Conservation (phyloP, 1,140 invertebrate species). For the Caenorhabditis tropicalis region DNA sequence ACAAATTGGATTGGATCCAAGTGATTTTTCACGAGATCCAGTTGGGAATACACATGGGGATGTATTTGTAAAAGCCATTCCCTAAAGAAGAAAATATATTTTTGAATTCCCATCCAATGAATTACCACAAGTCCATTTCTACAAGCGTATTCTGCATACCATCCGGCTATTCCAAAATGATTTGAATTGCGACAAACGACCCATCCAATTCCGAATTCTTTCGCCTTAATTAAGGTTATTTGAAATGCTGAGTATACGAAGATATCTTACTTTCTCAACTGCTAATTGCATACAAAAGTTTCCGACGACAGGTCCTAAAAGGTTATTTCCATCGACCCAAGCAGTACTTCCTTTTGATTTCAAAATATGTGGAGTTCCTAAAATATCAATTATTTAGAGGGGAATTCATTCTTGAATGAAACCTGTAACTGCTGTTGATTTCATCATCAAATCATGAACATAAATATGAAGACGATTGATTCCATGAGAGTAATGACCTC, state of each 20-base stretch:
- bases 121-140: conserved; percentile 79
- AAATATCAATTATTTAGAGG: not conserved
- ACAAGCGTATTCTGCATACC: conserved; percentile 82
- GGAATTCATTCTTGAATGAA: not conserved
- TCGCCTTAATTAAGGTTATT: not conserved
- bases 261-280: conserved; percentile 80
- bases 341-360: conserved; percentile 69
- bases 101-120: not conserved
- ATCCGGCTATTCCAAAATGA: conserved; percentile 89
- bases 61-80: conserved; percentile 90
- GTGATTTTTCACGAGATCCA: conserved; percentile 78
- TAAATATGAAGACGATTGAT: conserved; percentile 83
- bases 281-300: conserved; percentile 89
- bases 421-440: conserved; percentile 44
- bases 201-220: conserved; percentile 83
- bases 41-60: conserved; percentile 88
- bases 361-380: conserved; percentile 59
- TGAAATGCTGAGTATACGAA: not conserved
- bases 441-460: conserved; percentile 74
- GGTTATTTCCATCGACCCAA: conserved; percentile 70
- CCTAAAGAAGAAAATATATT: conserved; percentile 73
- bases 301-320: conserved; percentile 81
- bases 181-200: conserved; percentile 85
- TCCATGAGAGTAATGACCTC: conserved; percentile 90
- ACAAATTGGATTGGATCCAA: conserved; percentile 89